Conservation (phyloP, 2,888 invertebrate species). For the Polietes domitor region DNA sequence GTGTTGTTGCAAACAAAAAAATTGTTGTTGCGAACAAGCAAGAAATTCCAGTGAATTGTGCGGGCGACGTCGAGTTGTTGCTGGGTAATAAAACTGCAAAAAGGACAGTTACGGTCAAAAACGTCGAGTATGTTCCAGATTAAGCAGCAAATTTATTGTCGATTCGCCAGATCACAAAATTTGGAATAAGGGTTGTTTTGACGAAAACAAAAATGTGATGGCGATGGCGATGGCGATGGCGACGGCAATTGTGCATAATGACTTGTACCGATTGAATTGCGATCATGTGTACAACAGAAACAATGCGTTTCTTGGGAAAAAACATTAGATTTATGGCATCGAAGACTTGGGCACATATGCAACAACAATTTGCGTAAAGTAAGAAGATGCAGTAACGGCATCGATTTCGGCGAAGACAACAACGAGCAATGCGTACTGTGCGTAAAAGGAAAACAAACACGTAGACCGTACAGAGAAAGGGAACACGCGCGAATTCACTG, state of each 20-base stretch:
- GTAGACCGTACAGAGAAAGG: slow-evolving; percentile 32
- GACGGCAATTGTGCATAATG: background rate
- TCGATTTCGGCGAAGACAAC: background rate
- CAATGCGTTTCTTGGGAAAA: background rate
- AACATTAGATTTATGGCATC: background rate
- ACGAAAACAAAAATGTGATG: slow-evolving; percentile 14
- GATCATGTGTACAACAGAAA: background rate
- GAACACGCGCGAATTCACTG: slow-evolving; percentile 54
- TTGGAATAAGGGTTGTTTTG: background rate
- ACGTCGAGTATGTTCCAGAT: slow-evolving; percentile 11
- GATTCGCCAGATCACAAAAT: slow-evolving; percentile 1
- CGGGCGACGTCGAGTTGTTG: background rate
- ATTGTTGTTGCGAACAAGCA: background rate
- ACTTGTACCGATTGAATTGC: background rate
- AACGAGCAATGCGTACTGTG: slow-evolving; percentile 56
- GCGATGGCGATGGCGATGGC: background rate
- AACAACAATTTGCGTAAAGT: background rate
- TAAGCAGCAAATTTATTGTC: background rate
- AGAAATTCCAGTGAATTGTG: background rate
- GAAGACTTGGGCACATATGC: slow-evolving; percentile 17
- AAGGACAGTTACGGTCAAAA: background rate
- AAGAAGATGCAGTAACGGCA: background rate
- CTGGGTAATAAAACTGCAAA: background rate
- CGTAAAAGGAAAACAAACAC: slow-evolving; percentile 44
- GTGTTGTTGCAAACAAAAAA: too few relatives aligned